Conservation (phyloP, 2,113 vertebrate species). For the Triplophysa dalaica region DNA sequence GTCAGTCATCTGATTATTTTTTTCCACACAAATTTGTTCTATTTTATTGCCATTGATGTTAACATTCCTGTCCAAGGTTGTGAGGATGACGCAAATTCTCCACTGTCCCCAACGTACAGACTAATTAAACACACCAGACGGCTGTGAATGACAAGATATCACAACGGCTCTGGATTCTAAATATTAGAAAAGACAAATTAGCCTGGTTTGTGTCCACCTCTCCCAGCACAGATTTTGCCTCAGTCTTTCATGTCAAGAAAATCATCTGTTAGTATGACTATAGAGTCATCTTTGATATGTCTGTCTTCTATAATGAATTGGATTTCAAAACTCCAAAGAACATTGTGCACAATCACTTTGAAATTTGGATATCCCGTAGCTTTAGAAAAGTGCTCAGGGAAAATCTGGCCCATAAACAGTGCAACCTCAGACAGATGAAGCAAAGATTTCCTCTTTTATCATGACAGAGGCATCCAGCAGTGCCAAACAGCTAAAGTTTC, state of each 20-base stretch:
- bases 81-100: neutral
- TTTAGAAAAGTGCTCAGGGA: constrained; percentile 3
- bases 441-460: constrained; percentile 29
- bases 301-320: constrained; percentile 18
- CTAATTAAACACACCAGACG: constrained; percentile 42
- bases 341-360: constrained; percentile 25
- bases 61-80: neutral
- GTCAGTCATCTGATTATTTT: neutral
- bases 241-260: constrained; percentile 21
- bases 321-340: constrained; percentile 12
- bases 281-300: constrained; percentile 27
- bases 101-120: neutral
- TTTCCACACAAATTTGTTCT: neutral
- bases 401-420: constrained; percentile 17
- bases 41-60: neutral
- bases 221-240: neutral
- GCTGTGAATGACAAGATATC: constrained; percentile 4
- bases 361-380: constrained; percentile 24
- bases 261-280: constrained; percentile 9
- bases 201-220: constrained; percentile 16
- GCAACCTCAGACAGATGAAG: constrained; percentile 20
- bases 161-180: constrained; percentile 5
- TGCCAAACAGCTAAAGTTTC: neutral
- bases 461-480: constrained; percentile 25
- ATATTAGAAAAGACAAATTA: constrained; percentile 31